Percentiles rank a stretch among this genome's conserved stretches.
Evolutionary conservation across 2,888 invertebrate genomes (phyloP).

Genomic region (Drosophila eohydei): DNA sequence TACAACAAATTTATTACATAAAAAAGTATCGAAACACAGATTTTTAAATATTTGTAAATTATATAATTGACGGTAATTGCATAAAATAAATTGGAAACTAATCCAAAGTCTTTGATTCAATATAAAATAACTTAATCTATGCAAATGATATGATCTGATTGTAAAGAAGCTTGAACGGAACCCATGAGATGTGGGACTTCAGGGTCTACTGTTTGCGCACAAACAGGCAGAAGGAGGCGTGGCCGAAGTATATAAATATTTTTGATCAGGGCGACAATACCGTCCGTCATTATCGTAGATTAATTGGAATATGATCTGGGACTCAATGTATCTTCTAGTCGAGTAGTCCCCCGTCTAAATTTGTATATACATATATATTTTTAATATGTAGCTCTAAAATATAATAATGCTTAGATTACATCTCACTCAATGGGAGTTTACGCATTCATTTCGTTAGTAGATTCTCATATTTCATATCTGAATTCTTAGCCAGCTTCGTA

Average conservation of each 20-base stretch:
- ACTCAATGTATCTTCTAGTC: too few relatives aligned
- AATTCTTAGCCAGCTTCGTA: conserved; percentile 4
- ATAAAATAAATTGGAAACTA: neutral
- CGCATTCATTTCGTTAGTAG: neutral
- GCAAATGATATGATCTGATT: too few relatives aligned
- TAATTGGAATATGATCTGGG: too few relatives aligned
- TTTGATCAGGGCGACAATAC: too few relatives aligned
- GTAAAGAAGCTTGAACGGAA: too few relatives aligned
- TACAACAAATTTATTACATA: conserved; percentile 5
- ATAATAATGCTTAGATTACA: too few relatives aligned
- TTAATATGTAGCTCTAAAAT: too few relatives aligned
- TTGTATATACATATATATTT: too few relatives aligned
- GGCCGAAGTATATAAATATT: neutral
- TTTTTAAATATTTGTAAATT: neutral
- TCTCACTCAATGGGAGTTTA: neutral
- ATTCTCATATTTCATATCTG: neutral
- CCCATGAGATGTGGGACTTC: too few relatives aligned
- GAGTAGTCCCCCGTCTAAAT: too few relatives aligned
- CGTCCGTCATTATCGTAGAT: too few relatives aligned
- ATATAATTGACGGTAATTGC: neutral
- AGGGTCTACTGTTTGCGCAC: neutral
- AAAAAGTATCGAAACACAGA: conserved; percentile 6
- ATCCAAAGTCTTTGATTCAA: neutral
- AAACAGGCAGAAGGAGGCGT: neutral
- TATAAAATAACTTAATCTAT: neutral